Evolutionary conservation across 2,113 vertebrate genomes (phyloP).

Genomic region (Ellobius talpinus): DNA sequence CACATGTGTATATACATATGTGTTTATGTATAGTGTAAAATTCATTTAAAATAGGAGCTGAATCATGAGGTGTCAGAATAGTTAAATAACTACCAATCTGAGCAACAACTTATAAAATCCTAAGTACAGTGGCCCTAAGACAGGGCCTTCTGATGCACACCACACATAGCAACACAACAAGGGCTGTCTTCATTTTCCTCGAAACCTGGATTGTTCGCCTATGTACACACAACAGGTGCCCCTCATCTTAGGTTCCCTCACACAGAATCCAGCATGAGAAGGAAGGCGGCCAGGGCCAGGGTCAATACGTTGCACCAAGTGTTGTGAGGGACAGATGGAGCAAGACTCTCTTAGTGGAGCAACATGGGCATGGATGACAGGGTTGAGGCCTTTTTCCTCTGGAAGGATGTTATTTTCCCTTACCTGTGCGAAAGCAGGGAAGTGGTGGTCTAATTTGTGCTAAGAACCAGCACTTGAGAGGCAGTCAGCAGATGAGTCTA

Average conservation of each 20-base stretch:
- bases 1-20: background rate
- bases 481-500: background rate
- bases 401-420: background rate
- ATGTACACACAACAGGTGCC: background rate
- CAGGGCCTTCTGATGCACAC: background rate
- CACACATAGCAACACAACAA: background rate
- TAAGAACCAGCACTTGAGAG: background rate
- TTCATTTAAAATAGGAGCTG: background rate
- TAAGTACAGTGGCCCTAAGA: background rate
- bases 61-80: background rate
- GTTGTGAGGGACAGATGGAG: background rate
- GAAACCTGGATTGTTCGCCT: background rate
- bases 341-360: background rate
- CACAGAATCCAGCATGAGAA: background rate
- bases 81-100: background rate
- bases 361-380: background rate
- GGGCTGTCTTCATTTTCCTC: background rate
- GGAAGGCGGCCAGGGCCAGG: background rate
- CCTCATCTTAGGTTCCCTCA: background rate
- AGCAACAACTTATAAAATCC: background rate
- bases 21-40: background rate
- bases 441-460: background rate
- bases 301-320: background rate
- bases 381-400: background rate
- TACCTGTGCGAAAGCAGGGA: background rate